A percentile compares a stretch with the other conserved stretches of the same genome.
phyloP scores from a whole-genome alignment of 2,113 vertebrate species.

The Potamarius usumacintae region DNA sequence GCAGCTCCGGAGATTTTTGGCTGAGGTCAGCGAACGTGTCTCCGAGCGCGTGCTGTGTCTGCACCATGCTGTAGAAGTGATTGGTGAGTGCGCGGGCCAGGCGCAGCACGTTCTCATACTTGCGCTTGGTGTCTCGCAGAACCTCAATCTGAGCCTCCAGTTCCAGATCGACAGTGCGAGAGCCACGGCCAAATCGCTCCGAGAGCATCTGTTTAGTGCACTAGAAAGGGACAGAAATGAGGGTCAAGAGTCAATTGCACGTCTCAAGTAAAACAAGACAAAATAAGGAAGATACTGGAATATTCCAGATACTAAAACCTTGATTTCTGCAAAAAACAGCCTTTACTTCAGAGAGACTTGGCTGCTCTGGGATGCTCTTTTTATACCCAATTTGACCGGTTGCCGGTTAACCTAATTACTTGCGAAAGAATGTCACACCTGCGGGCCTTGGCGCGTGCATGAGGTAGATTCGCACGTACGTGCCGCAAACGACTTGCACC shows the following conservation, averaged over 20 bases:
- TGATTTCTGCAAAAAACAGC: background rate
- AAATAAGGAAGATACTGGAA: background rate
- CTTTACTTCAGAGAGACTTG: too few relatives aligned
- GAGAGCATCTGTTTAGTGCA: constrained; percentile 96
- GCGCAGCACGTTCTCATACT: constrained; percentile 89
- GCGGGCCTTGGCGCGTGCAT: too few relatives aligned
- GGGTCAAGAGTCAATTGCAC: background rate
- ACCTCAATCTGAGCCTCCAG: constrained; percentile 96
- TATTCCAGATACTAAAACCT: background rate
- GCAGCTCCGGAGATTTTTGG: constrained; percentile 96
- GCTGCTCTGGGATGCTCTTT: too few relatives aligned
- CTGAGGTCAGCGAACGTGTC: constrained; percentile 97
- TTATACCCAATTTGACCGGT: too few relatives aligned
- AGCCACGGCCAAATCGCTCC: constrained; percentile 90
- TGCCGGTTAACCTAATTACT: too few relatives aligned
- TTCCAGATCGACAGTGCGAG: constrained; percentile 92
- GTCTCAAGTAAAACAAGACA: background rate
- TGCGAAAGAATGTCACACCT: too few relatives aligned
- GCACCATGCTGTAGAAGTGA: constrained; percentile 96
- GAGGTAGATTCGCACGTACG: too few relatives aligned
- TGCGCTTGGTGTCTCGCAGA: constrained; percentile 91
- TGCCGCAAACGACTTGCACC: too few relatives aligned
- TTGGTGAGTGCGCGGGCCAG: constrained; percentile 86
- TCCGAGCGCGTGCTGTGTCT: constrained; percentile 93
- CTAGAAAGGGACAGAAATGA: constrained; percentile 61